Evolutionary conservation across 2,888 invertebrate species (phyloP).

Genomic region (Congeria kusceri): DNA sequence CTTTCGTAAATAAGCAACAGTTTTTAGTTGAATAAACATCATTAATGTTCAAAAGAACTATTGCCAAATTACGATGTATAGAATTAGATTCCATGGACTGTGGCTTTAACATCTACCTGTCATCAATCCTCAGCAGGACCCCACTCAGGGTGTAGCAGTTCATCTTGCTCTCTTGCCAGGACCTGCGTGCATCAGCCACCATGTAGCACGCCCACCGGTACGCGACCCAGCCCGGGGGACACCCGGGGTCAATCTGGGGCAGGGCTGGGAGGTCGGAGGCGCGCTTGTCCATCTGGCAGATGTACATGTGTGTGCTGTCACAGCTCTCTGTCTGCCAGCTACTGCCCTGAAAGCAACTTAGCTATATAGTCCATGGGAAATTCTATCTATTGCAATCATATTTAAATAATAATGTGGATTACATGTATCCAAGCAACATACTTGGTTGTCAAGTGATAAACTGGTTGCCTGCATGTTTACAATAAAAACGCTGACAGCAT

Average conservation of each 20-base stretch:
- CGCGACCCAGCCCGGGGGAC: slow-evolving; percentile 68
- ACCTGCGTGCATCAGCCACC: slow-evolving; percentile 59
- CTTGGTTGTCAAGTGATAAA: no score
- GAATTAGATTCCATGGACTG: no score
- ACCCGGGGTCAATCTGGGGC: slow-evolving; percentile 51
- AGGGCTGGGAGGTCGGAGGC: slow-evolving; percentile 63
- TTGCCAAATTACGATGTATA: no score
- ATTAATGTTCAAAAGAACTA: no score
- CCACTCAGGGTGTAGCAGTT: slow-evolving; percentile 66
- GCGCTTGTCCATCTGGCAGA: slow-evolving; percentile 73
- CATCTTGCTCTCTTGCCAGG: slow-evolving; percentile 60
- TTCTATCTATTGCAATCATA: no score
- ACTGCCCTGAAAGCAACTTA: slow-evolving; percentile 60
- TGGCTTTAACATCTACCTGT: slow-evolving; percentile 63
- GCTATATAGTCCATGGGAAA: no score
- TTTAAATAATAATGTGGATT: no score
- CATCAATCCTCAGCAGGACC: slow-evolving; percentile 67
- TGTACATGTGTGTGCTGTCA: slow-evolving; percentile 65
- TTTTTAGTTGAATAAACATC: no score
- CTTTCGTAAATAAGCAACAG: no score
- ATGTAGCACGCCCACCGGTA: slow-evolving; percentile 73
- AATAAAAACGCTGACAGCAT: no score
- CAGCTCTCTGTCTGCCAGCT: slow-evolving; percentile 77
- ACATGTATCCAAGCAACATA: no score
- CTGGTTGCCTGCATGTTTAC: no score